phyloP scores from a whole-genome alignment of 35 echinoderm and acorn worm species.

The Eucidaris tribuloides region DNA sequence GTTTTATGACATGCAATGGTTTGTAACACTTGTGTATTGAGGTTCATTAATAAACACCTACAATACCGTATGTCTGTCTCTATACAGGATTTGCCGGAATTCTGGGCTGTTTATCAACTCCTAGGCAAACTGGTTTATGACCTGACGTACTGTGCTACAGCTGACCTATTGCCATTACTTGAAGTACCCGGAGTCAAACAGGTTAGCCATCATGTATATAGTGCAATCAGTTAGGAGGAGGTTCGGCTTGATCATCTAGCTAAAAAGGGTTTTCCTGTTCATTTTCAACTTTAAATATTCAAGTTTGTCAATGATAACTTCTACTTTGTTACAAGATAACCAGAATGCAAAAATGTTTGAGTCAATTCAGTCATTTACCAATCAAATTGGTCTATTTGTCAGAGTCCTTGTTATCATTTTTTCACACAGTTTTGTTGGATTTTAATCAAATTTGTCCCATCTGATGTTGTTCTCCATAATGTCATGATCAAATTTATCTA shows the following conservation, averaged over 20 bases:
- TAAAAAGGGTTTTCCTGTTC: background rate
- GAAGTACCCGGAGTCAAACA: constrained; percentile 91
- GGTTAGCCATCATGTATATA: too few species aligned
- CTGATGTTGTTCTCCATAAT: too few species aligned
- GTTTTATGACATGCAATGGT: too few species aligned
- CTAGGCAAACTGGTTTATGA: constrained; percentile 80
- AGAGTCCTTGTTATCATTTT: too few species aligned
- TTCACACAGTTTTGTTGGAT: too few species aligned
- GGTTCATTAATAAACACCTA: background rate
- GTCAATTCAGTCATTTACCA: background rate
- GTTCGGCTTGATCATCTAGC: too few species aligned
- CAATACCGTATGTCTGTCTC: background rate
- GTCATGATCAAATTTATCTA: too few species aligned
- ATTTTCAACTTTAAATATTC: background rate
- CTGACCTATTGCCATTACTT: constrained; percentile 82
- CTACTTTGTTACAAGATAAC: background rate
- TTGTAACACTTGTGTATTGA: background rate
- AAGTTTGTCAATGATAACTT: background rate
- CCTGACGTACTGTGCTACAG: constrained; percentile 77
- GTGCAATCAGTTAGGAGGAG: too few species aligned
- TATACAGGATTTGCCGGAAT: constrained; percentile 81
- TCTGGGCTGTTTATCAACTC: constrained; percentile 93
- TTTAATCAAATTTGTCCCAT: too few species aligned
- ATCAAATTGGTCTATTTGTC: background rate
- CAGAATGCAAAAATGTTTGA: background rate